Base-by-base conservation (phyloP, 2,113 vertebrate genomes). In the Periophthalmodon schlosseri region DNA sequence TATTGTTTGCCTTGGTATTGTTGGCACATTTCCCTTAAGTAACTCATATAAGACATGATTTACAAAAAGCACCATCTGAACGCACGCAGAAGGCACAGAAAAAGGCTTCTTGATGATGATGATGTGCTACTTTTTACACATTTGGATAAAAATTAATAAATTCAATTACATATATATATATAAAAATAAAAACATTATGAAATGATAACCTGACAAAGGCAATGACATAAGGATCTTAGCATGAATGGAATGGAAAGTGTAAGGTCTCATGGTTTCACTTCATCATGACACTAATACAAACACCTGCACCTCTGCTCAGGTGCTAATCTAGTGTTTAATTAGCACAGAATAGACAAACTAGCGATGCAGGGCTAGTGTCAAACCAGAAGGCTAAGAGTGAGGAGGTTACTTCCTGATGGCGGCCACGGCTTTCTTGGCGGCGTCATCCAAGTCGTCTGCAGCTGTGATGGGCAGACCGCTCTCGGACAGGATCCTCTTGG, bases 341-440 rank as follows among this genome's bases (percentile, higher is more conserved):
- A 60, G 54, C 16, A 52, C 18, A 11, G 15, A 44, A 3, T 16
- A 34, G 33, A 33, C 61, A n/a, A 52, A 52, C 20, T n/a, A 56
- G 34, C 20, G 13, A 65, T 21, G 52, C 14, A 60, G 21, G 4
- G 57, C 11, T 60, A 60, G 57, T 28, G 57, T 24, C 15, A 60
- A 28, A 33, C 39, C 57, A 61, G 21, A 52, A 4, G 50, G 50
- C 16, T 70, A 74, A 33, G 58, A 50, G 65, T 69, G 23, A 11
- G 5, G 6, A 39, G 5, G 61, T 86, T 90, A 97, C 74, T 97
- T 96, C 86, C 74, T 95, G 84, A 99, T 95, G 2, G 95, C 94
- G 8, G 96, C 96, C 82, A 99, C 96, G 0, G 95, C 97, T 82
- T 99, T 99, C 92, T 82, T 95, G 24, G 98, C 98, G 0, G 97